phyloP scores from a whole-genome alignment of 2,797 vertebrate species.

The Pelochelys cantorii region DNA sequence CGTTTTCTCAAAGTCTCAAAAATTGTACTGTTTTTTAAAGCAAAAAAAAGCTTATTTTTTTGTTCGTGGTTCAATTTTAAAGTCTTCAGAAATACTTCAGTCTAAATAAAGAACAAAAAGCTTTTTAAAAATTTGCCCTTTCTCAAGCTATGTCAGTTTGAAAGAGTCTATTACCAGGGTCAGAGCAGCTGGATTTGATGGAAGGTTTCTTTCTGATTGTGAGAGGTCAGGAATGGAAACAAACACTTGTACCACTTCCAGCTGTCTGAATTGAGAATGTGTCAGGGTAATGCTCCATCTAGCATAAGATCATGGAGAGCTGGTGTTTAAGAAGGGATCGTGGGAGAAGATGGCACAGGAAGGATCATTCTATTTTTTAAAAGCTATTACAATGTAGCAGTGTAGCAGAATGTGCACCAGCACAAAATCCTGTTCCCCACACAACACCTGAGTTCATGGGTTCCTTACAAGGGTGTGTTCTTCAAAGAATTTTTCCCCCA shows the following conservation, averaged over 20 bases:
- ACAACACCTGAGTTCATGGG: background rate
- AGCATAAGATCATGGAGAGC: background rate
- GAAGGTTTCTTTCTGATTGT: constrained; percentile 22
- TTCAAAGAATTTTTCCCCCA: background rate
- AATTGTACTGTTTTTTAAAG: background rate
- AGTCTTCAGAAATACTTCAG: constrained; percentile 25
- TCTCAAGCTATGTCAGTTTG: constrained; percentile 9
- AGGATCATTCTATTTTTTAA: background rate
- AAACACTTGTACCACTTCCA: constrained; percentile 29
- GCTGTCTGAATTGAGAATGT: background rate
- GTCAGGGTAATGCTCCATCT: constrained; percentile 2
- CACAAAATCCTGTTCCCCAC: background rate
- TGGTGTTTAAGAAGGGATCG: constrained; percentile 14
- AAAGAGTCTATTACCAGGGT: constrained; percentile 24
- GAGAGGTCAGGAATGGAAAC: constrained; percentile 46
- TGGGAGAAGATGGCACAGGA: background rate
- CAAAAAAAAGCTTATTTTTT: background rate
- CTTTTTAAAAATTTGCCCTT: constrained; percentile 10
- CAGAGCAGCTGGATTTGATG: constrained; percentile 32
- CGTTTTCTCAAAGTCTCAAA: background rate
- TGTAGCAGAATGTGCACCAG: background rate
- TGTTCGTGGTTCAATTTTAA: background rate
- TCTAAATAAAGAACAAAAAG: background rate
- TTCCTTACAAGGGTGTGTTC: background rate
- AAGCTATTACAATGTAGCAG: background rate